These are phyloP conservation scores for Exocentrus adspersus DNA, from an alignment of 2,888 invertebrate genomes.

Conservation along the genomic window DNA sequence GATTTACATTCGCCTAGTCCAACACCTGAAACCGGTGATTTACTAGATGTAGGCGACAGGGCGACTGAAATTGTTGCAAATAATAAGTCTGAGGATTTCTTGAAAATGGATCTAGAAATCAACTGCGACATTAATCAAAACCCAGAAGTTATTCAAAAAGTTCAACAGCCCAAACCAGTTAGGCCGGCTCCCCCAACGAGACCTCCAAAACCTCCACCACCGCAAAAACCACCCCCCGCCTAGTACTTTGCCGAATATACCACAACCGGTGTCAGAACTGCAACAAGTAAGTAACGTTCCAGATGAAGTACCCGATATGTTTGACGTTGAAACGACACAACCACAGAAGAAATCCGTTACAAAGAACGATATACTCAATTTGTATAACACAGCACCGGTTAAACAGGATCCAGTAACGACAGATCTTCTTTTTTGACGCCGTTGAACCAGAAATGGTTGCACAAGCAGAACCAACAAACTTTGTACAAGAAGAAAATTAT, in stretches of 20 bases:
- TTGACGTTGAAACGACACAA: slow-evolving; percentile 50
- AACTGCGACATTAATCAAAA: slow-evolving; percentile 64
- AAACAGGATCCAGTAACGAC: slow-evolving; percentile 44
- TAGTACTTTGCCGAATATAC: background rate
- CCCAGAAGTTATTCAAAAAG: slow-evolving; percentile 62
- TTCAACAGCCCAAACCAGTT: slow-evolving; percentile 40
- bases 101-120: slow-evolving; percentile 27
- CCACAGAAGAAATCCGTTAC: slow-evolving; percentile 59
- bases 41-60: slow-evolving; percentile 70
- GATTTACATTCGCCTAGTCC: slow-evolving; percentile 87
- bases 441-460: slow-evolving; percentile 37
- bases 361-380: slow-evolving; percentile 61
- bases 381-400: slow-evolving; percentile 54
- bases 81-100: slow-evolving; percentile 24
- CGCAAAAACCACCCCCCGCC: slow-evolving; percentile 43
- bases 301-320: slow-evolving; percentile 56
- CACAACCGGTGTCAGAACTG: background rate
- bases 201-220: slow-evolving; percentile 56
- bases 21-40: slow-evolving; percentile 76
- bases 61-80: slow-evolving; percentile 23
- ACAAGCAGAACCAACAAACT: slow-evolving; percentile 32
- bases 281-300: background rate
- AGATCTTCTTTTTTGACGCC: slow-evolving; percentile 47
- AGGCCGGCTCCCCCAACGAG: slow-evolving; percentile 52
- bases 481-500: no score